Evolutionary conservation across 2,113 vertebrate genomes (phyloP).

Genomic region (Neofelis nebulosa): DNA sequence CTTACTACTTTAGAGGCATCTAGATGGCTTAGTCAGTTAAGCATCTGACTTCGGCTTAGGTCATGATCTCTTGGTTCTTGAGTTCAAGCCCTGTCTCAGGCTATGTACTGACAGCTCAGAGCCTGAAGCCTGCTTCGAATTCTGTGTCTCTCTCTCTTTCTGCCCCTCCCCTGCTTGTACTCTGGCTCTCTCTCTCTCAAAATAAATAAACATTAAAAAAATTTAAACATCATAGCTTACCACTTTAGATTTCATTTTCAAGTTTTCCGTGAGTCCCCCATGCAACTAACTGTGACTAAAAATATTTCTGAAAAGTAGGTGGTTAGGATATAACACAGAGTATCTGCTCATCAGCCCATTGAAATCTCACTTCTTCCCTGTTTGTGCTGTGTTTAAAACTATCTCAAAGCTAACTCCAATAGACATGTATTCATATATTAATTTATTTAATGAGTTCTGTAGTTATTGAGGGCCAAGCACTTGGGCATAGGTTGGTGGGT

Average conservation of each 20-base stretch:
- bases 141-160: no score
- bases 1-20: no score
- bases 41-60: no score
- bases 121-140: no score
- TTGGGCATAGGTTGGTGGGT: neutral
- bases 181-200: no score
- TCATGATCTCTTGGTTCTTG: no score
- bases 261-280: neutral
- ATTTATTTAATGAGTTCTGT: neutral
- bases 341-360: neutral
- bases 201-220: no score
- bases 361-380: neutral
- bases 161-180: no score
- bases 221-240: neutral
- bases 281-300: neutral
- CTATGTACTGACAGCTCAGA: no score
- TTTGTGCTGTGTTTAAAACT: neutral
- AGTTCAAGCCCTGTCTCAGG: no score
- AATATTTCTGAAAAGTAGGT: neutral
- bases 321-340: neutral
- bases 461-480: neutral
- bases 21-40: no score
- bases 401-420: neutral
- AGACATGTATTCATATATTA: neutral
- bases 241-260: neutral